Evolutionary conservation across 2,113 vertebrate genomes (phyloP).

Genomic region (Neomonachus schauinslandi): DNA sequence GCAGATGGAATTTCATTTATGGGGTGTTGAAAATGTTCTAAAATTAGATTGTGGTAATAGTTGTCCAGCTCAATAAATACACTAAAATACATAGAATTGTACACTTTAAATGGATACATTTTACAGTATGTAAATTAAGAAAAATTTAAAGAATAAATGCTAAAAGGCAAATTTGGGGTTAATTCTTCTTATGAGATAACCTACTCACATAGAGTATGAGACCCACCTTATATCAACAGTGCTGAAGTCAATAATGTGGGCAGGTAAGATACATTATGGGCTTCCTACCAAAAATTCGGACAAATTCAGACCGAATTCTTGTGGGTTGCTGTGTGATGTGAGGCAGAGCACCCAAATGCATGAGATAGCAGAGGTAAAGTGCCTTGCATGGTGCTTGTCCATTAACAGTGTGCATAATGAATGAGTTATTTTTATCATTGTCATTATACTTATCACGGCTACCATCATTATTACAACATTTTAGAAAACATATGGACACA

Average conservation of each 20-base stretch:
- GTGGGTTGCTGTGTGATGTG: neutral
- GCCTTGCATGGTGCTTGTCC: neutral
- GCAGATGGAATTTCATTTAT: neutral
- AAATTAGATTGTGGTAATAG: neutral
- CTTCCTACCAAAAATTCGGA: neutral
- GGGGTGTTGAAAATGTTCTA: neutral
- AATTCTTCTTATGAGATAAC: neutral
- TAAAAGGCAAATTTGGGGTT: neutral
- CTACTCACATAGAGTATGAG: neutral
- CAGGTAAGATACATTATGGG: neutral
- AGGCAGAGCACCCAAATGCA: neutral
- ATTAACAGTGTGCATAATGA: neutral
- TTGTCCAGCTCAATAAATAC: neutral
- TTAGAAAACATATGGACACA: neutral
- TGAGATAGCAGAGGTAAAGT: neutral
- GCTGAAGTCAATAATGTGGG: neutral
- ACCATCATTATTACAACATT: neutral
- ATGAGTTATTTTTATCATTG: neutral
- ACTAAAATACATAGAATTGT: neutral
- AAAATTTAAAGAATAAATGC: neutral
- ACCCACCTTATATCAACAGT: neutral
- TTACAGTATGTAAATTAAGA: neutral
- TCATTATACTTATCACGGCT: neutral
- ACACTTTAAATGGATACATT: neutral
- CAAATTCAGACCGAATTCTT: neutral